Conservation (phyloP, 1,140 invertebrate species). For the Brachionus rubens region DNA sequence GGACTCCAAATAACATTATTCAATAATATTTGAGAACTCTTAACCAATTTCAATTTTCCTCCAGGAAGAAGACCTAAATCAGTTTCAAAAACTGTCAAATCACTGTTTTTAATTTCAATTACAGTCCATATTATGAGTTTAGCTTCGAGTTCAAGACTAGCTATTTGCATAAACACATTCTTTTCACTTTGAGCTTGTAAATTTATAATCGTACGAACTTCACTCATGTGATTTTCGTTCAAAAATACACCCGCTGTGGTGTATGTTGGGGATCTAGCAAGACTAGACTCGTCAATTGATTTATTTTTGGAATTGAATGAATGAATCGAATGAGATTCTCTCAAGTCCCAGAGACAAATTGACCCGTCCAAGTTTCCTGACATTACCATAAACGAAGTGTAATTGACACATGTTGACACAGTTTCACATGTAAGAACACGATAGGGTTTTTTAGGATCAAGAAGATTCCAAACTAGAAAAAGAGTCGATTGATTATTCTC, state of each 20-base stretch:
- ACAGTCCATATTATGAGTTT: slow-evolving; percentile 40
- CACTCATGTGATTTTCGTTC: slow-evolving; percentile 43
- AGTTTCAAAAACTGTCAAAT: slow-evolving; percentile 42
- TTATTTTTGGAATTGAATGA: background rate
- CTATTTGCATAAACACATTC: slow-evolving; percentile 39
- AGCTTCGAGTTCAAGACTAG: slow-evolving; percentile 5
- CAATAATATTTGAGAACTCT: slow-evolving; percentile 21
- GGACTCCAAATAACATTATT: background rate
- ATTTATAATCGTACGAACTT: slow-evolving; percentile 22
- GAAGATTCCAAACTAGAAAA: slow-evolving; percentile 17
- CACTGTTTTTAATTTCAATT: slow-evolving; percentile 38
- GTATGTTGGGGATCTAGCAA: background rate
- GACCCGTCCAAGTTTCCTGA: slow-evolving; percentile 40
- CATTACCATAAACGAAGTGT: slow-evolving; percentile 15
- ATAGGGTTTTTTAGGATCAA: background rate
- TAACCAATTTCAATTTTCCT: slow-evolving; percentile 38
- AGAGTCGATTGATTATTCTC: background rate
- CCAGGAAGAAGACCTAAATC: slow-evolving; percentile 40
- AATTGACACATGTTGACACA: background rate
- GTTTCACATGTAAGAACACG: slow-evolving; percentile 20
- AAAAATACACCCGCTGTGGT: slow-evolving; percentile 31
- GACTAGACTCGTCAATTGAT: background rate
- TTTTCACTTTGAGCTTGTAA: slow-evolving; percentile 41
- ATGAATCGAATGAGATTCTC: slow-evolving; percentile 21
- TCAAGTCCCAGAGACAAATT: slow-evolving; percentile 30